Evolutionary conservation across 2,888 invertebrate species (phyloP).

Genomic region (Polylopha cassiicola): DNA sequence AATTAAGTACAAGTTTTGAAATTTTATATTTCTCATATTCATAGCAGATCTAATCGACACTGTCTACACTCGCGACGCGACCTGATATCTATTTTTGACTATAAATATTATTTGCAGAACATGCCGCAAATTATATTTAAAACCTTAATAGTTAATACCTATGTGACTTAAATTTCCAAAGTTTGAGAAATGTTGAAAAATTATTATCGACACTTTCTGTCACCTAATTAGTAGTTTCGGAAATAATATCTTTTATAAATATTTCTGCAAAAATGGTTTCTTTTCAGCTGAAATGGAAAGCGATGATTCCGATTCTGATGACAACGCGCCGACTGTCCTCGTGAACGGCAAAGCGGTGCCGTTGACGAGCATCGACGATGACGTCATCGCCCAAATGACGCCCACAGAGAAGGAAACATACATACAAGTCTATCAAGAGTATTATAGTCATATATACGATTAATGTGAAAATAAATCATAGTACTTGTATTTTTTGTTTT

Average conservation of each 20-base stretch:
- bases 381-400: conserved; percentile 92
- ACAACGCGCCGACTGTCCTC: conserved; percentile 87
- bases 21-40: too few species aligned
- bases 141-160: too few species aligned
- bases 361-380: conserved; percentile 90
- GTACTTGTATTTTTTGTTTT: too few species aligned
- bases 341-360: conserved; percentile 88
- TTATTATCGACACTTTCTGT: too few species aligned
- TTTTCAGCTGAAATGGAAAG: conserved; percentile 81
- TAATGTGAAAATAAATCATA: conserved; percentile 41
- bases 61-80: too few species aligned
- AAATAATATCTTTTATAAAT: neutral
- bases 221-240: neutral
- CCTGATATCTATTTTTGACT: too few species aligned
- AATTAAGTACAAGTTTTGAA: too few species aligned
- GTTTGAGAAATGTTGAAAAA: too few species aligned
- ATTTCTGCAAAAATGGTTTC: neutral
- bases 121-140: too few species aligned
- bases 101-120: too few species aligned
- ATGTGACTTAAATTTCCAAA: too few species aligned
- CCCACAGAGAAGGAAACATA: conserved; percentile 95
- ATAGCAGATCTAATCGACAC: too few species aligned
- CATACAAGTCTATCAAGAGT: conserved; percentile 95
- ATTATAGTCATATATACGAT: conserved; percentile 93
- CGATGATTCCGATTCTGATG: conserved; percentile 87